Base-by-base conservation (phyloP, 2,797 vertebrate genomes). In the Scarus forsteni region DNA sequence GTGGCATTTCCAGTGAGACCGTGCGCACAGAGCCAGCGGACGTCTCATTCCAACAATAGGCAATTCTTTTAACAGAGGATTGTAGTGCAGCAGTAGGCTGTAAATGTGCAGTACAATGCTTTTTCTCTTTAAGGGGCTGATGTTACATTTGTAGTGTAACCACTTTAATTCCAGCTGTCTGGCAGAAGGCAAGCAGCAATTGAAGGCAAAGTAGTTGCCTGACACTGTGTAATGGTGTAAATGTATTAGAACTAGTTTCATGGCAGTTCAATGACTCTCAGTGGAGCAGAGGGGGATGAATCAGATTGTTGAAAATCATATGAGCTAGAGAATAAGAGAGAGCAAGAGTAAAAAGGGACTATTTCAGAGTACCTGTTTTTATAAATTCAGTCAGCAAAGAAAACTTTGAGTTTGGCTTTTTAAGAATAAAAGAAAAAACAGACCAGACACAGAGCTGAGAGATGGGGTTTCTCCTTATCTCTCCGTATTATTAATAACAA, bases 1-100 rank as follows among this genome's bases (percentile, higher is more conserved):
- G 79, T 92, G 92, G 90, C 93, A 93, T 94, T 94, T 94, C 79
- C 59, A 79, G 79, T 8, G 40, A 83, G 82, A 76, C 64, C 55
- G 2, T 14, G 18, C 63, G 36, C 64, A 49, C 72, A 5, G 59
- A 59, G 76, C 81, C 83, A 79, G 80, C 80, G 83, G 80, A 84
- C 55, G 60, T 85, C 84, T 85, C 72, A 38, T 54, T 70, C 73
- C 54, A 77, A 88, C 88, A 87, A 90, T 69, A 83, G 77, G 83
- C 85, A 81, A 86, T 89, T 91, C 79, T 83, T 86, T 86, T 76
- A 81, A 81, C 54, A 9, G 69, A 83, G 83, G 75, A 84, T 80
- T 83, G 83, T 72, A 62, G 73, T 53, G 35, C 56, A 75, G 84
- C 79, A 72, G 66, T 54, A 34, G 66, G 67, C 79, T 84, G 71